These are phyloP conservation scores for Hippocampus abdominalis DNA, from an alignment of 2,113 vertebrate species.

Conservation along the genomic window DNA sequence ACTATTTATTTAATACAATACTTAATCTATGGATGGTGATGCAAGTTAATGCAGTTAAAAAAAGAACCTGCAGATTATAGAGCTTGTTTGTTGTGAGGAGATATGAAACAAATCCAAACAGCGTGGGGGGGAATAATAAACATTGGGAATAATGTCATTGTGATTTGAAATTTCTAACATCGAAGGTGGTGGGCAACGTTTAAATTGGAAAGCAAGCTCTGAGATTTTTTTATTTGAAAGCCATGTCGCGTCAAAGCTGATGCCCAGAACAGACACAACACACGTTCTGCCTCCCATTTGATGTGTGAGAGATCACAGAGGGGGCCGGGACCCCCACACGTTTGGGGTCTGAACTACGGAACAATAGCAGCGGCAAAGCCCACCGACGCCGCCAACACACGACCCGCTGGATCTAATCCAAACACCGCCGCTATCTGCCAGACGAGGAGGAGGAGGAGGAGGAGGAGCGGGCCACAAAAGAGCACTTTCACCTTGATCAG, in stretches of 20 bases:
- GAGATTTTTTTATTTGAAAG: neutral
- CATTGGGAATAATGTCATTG: no score
- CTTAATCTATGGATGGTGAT: no score
- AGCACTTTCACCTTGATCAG: constrained; percentile 76
- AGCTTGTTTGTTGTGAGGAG: no score
- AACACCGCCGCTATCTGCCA: constrained; percentile 64
- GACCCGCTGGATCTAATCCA: constrained; percentile 52
- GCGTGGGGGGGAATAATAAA: no score
- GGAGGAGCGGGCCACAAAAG: constrained; percentile 60
- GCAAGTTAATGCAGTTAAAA: no score
- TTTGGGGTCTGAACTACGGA: constrained; percentile 33
- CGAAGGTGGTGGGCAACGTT: no score
- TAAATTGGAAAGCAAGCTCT: no score
- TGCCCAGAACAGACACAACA: constrained; percentile 62
- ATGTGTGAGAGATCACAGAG: constrained; percentile 58
- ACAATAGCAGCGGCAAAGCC: constrained; percentile 43
- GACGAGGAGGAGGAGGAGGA: constrained; percentile 65
- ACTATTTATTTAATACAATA: no score
- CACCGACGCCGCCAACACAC: constrained; percentile 30
- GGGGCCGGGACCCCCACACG: constrained; percentile 33
- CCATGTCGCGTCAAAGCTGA: constrained; percentile 26
- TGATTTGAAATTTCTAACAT: no score
- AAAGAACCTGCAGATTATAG: no score
- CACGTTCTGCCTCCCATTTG: constrained; percentile 33
- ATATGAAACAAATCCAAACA: no score